These are phyloP conservation scores for Lacerta bilineata DNA, from an alignment of 2,797 vertebrate species.

Conservation along the genomic window DNA sequence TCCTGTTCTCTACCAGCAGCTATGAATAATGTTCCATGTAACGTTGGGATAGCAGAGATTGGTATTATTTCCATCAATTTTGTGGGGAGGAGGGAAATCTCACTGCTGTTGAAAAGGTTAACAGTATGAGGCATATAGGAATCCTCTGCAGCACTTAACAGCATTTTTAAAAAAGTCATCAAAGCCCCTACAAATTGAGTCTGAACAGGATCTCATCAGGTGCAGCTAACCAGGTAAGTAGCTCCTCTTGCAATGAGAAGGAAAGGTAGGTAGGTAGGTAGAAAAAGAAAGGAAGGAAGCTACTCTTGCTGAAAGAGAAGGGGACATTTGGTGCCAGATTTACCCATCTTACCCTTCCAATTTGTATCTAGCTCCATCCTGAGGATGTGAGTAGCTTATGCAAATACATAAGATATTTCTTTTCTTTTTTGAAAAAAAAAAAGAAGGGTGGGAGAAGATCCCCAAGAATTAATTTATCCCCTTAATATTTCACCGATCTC, in stretches of 20 bases:
- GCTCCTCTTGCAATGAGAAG: background rate
- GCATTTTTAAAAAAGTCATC: constrained; percentile 24
- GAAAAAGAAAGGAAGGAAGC: background rate
- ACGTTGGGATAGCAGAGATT: no score
- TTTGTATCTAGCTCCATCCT: no score
- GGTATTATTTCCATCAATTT: no score
- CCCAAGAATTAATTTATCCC: background rate
- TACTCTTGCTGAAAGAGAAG: background rate
- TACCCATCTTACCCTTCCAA: background rate
- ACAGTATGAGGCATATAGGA: background rate
- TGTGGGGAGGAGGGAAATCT: no score
- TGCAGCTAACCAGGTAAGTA: no score
- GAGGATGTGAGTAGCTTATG: background rate
- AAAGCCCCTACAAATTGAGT: constrained; percentile 21
- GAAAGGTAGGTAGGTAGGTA: background rate
- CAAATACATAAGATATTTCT: no score
- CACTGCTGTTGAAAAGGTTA: constrained; percentile 1
- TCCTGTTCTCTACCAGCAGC: no score
- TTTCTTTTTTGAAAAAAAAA: background rate
- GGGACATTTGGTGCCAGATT: background rate
- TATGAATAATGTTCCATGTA: no score
- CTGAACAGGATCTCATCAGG: background rate
- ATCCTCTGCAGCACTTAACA: constrained; percentile 36
- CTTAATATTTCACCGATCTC: background rate
- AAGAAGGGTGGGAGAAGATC: background rate